Evolutionary conservation across 2,888 invertebrate species (phyloP).

Genomic region (Myopa tessellatipennis): DNA sequence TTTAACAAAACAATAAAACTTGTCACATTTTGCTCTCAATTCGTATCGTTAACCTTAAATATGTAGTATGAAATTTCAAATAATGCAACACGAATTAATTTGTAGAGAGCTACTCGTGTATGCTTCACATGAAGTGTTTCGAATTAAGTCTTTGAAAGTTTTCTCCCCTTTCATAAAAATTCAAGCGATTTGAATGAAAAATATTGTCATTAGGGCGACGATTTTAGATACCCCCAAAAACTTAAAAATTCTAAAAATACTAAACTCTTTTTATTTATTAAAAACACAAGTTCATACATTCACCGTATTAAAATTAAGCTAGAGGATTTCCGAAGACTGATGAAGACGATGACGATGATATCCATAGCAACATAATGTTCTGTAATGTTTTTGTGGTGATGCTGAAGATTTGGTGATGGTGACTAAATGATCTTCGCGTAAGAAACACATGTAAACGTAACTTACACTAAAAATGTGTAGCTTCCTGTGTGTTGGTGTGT

Average conservation of each 20-base stretch:
- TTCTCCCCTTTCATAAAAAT: not conserved
- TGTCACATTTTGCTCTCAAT: too few relatives aligned
- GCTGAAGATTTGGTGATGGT: conserved; percentile 48
- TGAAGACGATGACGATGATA: not conserved
- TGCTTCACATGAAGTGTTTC: not conserved
- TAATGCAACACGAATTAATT: too few relatives aligned
- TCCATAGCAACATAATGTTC: too few relatives aligned
- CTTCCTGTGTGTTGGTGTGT: too few relatives aligned
- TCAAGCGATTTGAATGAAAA: conserved; percentile 7
- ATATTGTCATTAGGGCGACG: conserved; percentile 2
- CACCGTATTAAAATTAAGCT: not conserved
- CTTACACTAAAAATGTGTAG: not conserved
- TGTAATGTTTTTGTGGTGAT: not conserved
- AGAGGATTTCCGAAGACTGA: not conserved
- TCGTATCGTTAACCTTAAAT: too few relatives aligned
- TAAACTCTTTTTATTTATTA: not conserved
- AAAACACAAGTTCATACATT: conserved; percentile 13
- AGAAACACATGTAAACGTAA: not conserved
- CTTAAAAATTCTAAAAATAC: not conserved
- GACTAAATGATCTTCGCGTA: conserved; percentile 20
- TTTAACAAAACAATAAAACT: too few relatives aligned
- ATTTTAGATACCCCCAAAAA: conserved; percentile 6
- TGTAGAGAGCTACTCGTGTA: too few relatives aligned
- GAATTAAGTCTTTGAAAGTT: not conserved
- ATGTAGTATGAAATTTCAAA: too few relatives aligned